Evolutionary conservation across 2,888 invertebrate genomes (phyloP), one percentile per base, ranked within the genome.

Genomic region (Branchipolynoe longqiensis): DNA sequence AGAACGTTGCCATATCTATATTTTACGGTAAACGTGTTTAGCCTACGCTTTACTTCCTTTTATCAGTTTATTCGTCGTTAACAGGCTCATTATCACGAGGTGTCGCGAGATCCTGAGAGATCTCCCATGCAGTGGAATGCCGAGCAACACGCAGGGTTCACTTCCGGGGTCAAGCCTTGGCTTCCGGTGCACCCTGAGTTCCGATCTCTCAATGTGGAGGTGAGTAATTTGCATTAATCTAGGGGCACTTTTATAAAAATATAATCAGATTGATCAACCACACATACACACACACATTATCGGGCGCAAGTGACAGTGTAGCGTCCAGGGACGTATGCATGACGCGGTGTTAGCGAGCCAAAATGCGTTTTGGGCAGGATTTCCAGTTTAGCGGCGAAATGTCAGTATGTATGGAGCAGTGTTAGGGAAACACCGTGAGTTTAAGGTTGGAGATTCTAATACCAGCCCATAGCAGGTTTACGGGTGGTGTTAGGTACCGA

Each of bases 51-150:
- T 62, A n/a, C n/a, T 14, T 31, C n/a, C 8, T 12, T 62, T 31
- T 31, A 62, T 31, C 12, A 14, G n/a, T 25, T 62, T n/a, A 6
- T 12, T 12, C 12, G 6, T 14, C 12, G n/a, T 62, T 6, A 33
- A 22, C 83, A 85, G 82, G 62, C 86, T 41, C 69, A 87, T 0
- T 92, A 90, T 85, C 31, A 84, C 33, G 85, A 87, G 31, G 85
- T 89, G 22, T 89, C 90, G 31, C 86, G 93, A 25, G 93, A 93
- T 81, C 90, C 91, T 14, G 90, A 86, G 54, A 88, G 93, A 41
- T 90, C 92, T 0, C 93, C 93, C 1, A 93, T 93, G 93, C 91
- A 92, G 88, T 93, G 93, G 93, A 90, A 85, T 33, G 86, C 87
- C 22, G 83, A 62, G 6, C 82, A 84, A 8, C 89, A 91, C 88